Base-by-base conservation (phyloP, 2,888 invertebrate genomes). In the Phengaris alcon region DNA sequence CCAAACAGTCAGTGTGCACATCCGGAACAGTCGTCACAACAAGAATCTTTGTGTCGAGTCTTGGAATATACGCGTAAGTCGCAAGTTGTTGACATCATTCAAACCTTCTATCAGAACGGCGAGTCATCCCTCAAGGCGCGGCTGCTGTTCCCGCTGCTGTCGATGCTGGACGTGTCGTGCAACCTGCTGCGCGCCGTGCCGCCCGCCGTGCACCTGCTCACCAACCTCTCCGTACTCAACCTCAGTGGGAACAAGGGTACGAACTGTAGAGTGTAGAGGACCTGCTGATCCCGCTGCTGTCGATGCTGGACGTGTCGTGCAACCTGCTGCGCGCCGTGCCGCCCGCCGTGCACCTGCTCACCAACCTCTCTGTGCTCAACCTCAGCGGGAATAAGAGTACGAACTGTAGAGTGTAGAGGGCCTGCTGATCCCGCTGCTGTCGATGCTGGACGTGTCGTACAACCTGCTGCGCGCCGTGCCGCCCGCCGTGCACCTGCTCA, bases 121-220 rank as follows among this genome's bases (percentile, higher is more conserved):
- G 76, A 76, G 55, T 77, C 76, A 0, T 78, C 78, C 0, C 93
- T 95, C 52, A 95, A 95, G 83, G 94, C 95, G 0, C 95, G 96
- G 68, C 94, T 99, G 3, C 95, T 99, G 84, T 99, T 98, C 90
- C 99, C 99, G 0, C 97, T 97, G 85, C 94, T 99, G 75, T 98
- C 98, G 5, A 98, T 98, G 97, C 88, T 99, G 84, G 99, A 99
- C 87, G 95, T 99, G 46, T 98, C 98, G 81, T 96, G 97, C 87
- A 99, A 99, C 91, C 94, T 90, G 80, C 83, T 91, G 78, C 83
- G 91, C 74, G 95, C 95, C 80, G 95, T 99, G 59, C 98, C 99
- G 0, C 90, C 95, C 0, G 96, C 97, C 76, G 95, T 99, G 75
- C 96, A 97, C 81, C 97, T 98, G 85, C 94, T 99, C 6, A 94